A percentile compares a stretch with the other conserved stretches of the same genome.
Evolutionary conservation across 2,113 vertebrate genomes (phyloP).

Genomic region (Xenopus laevis): DNA sequence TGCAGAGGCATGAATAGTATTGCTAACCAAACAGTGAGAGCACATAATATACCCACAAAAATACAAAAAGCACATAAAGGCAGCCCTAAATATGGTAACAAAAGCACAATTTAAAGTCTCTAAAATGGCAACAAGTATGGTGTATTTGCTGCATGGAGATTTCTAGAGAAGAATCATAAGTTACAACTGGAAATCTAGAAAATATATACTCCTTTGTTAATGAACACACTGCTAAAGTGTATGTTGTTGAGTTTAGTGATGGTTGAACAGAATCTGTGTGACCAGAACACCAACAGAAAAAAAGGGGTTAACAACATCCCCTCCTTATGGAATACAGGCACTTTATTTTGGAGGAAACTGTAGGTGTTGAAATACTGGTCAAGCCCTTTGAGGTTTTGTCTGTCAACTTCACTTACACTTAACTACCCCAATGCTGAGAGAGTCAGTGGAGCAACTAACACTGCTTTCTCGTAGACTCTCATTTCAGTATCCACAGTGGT

Average conservation of each 20-base stretch:
- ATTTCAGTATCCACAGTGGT: conserved; percentile 7
- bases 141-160: too few species aligned
- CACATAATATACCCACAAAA: too few species aligned
- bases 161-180: too few species aligned
- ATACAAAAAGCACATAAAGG: too few species aligned
- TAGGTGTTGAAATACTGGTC: background rate
- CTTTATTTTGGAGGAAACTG: background rate
- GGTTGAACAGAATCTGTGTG: background rate
- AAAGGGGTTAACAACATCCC: background rate
- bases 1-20: too few species aligned
- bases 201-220: too few species aligned
- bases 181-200: background rate
- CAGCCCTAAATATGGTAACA: too few species aligned
- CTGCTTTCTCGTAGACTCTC: conserved; percentile 1
- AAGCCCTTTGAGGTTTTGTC: background rate
- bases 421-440: background rate
- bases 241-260: background rate
- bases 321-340: background rate
- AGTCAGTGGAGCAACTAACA: background rate
- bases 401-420: background rate
- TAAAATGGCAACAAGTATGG: too few species aligned
- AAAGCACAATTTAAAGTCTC: too few species aligned
- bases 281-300: background rate
- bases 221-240: background rate
- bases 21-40: too few species aligned